Evolutionary conservation across 2,113 vertebrate species (phyloP).

Genomic region (Cervus canadensis): DNA sequence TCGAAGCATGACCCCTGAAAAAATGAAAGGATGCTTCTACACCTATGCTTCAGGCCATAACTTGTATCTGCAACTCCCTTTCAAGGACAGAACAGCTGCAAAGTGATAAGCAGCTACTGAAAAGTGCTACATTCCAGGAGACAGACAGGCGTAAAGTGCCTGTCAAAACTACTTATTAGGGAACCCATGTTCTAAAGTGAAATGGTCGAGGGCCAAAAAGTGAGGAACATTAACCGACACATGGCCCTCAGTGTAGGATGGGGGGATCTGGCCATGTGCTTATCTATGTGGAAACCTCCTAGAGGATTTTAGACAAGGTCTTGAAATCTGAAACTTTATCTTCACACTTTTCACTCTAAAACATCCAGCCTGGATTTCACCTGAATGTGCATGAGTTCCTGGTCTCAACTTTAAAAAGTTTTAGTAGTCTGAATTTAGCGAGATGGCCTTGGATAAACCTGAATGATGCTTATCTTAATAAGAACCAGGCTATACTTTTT

Average conservation of each 20-base stretch:
- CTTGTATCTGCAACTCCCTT: background rate
- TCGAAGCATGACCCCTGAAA: background rate
- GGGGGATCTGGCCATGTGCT: background rate
- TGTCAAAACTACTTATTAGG: background rate
- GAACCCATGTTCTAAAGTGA: background rate
- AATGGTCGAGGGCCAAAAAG: background rate
- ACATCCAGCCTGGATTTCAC: background rate
- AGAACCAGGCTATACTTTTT: background rate
- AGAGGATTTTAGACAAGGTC: background rate
- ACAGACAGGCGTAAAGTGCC: background rate
- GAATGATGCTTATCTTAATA: background rate
- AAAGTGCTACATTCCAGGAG: background rate
- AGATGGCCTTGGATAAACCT: background rate
- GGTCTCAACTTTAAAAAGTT: background rate
- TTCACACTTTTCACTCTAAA: background rate
- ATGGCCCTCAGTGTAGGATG: background rate
- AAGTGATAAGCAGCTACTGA: background rate
- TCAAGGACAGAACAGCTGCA: constrained; percentile 6
- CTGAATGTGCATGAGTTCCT: background rate
- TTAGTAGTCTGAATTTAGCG: background rate
- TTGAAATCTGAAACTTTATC: background rate
- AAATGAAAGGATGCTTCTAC: background rate
- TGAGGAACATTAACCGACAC: background rate
- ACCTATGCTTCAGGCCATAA: background rate
- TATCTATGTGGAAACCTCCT: background rate